Base-by-base conservation (phyloP, 2,797 vertebrate species). In the Selene dorsalis region DNA sequence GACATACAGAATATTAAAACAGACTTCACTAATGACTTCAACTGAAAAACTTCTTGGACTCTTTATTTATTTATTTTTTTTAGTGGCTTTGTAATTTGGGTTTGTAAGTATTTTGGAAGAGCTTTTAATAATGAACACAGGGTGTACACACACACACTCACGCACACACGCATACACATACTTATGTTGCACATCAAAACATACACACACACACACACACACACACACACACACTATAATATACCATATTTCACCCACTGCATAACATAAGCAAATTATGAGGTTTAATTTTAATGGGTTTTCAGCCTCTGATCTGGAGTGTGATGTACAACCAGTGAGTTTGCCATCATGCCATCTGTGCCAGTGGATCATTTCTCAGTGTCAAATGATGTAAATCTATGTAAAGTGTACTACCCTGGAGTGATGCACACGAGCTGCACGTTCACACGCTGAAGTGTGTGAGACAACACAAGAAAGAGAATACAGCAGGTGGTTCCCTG, bases 301-400 rank as follows among this genome's bases (percentile, higher is more conserved):
- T 69, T 65, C 59, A 53, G 24, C 32, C 43, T 57, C 48, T 48
- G 17, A 48, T 14, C n/a, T 4, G 13, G 32, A n/a, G 18, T 72
- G 47, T 59, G 52, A 70, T 38, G 70, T 76, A 28, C 69, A 62
- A 17, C 6, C 17, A 16, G 0, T 48, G 60, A 81, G 73, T 83
- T 62, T 61, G 24, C 38, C 47, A 3, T 68, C 52, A 59, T 41
- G 18, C 28, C 26, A 24, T 26, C 41, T 47, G 32, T 24, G 38
- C 72, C 53, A 20, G 32, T 14, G 47, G 61, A 64, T 73, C 55
- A 30, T 77, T 67, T 12, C 55, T 74, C 85, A 90, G 75, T 32
- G 87, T 84, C 80, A 88, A 69, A 73, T 73, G 77, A 90, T 90
- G 87, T 56, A 91, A 92, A 92, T 91, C 57, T 85, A 90, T 91